These are phyloP conservation scores for Enteromius thamalakanensis DNA, from an alignment of 2,797 vertebrate genomes.

Conservation along the genomic window DNA sequence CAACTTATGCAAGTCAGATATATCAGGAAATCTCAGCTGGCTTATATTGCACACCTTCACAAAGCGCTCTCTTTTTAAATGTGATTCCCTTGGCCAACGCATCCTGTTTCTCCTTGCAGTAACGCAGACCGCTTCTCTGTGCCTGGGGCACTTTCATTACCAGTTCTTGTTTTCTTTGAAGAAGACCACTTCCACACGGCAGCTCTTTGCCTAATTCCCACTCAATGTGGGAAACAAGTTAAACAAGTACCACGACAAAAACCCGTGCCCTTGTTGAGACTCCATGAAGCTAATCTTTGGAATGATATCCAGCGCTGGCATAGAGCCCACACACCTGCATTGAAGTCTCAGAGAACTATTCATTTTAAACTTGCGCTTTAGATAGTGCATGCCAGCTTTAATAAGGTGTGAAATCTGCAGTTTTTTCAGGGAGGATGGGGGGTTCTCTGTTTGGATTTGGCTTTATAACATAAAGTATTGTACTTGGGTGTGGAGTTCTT, in stretches of 20 bases:
- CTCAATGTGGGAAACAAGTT: neutral
- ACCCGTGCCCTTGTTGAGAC: neutral
- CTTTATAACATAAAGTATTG: constrained; percentile 25
- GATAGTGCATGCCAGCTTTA: constrained; percentile 13
- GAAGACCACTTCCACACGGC: neutral
- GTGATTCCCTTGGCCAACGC: neutral
- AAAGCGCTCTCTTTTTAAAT: constrained; percentile 4
- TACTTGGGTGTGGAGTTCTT: constrained; percentile 31
- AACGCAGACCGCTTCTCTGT: neutral
- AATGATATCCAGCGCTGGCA: constrained; percentile 4
- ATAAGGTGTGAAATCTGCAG: constrained; percentile 32
- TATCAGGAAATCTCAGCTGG: constrained; percentile 1
- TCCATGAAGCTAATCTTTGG: neutral
- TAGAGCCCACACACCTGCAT: constrained; percentile 24
- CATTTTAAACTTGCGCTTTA: neutral
- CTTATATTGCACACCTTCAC: constrained; percentile 12
- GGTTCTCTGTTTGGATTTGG: constrained; percentile 22
- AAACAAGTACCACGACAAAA: neutral
- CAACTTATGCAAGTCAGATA: neutral
- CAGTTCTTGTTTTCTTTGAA: neutral
- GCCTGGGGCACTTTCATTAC: neutral
- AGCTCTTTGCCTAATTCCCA: neutral
- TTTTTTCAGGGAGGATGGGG: constrained; percentile 4
- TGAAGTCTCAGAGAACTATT: constrained; percentile 13
- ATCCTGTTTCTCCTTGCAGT: neutral